A percentile compares a stretch with the other conserved stretches of the same genome.
phyloP scores from a whole-genome alignment of 2,888 invertebrate genomes.

The Mythimna lalbum region DNA sequence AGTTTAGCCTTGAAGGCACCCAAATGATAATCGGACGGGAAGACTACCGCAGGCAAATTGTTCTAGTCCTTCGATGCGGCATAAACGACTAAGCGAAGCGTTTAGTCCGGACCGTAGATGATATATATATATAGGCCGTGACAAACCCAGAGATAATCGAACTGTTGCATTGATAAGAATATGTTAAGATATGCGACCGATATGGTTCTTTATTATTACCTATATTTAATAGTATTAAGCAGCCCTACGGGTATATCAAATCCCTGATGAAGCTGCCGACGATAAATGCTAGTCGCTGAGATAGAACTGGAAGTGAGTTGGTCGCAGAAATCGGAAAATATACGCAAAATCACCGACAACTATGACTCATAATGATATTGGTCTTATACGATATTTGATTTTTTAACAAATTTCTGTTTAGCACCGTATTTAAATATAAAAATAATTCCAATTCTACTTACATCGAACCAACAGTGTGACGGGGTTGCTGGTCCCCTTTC shows the following conservation, averaged over 20 bases:
- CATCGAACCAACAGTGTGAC: conserved; percentile 93
- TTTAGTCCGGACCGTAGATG: no score
- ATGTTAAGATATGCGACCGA: not conserved
- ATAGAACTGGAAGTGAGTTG: conserved; percentile 17
- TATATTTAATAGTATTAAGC: not conserved
- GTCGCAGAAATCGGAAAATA: not conserved
- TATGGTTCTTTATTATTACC: not conserved
- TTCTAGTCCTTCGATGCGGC: no score
- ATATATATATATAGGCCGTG: no score
- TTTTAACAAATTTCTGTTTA: no score
- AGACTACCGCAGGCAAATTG: no score
- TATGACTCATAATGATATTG: no score
- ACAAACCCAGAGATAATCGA: not conserved
- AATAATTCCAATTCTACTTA: conserved; percentile 82
- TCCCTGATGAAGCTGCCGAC: conserved; percentile 28
- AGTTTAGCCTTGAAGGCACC: no score
- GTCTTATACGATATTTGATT: no score
- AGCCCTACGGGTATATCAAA: conserved; percentile 28
- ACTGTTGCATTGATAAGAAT: not conserved
- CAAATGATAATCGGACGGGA: no score
- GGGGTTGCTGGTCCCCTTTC: conserved; percentile 94
- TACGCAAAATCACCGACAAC: no score
- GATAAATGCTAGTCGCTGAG: conserved; percentile 8
- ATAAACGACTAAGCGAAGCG: no score
- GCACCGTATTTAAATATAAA: no score